phyloP scores from a whole-genome alignment of 2,797 vertebrate genomes.

The Danio choprae region DNA sequence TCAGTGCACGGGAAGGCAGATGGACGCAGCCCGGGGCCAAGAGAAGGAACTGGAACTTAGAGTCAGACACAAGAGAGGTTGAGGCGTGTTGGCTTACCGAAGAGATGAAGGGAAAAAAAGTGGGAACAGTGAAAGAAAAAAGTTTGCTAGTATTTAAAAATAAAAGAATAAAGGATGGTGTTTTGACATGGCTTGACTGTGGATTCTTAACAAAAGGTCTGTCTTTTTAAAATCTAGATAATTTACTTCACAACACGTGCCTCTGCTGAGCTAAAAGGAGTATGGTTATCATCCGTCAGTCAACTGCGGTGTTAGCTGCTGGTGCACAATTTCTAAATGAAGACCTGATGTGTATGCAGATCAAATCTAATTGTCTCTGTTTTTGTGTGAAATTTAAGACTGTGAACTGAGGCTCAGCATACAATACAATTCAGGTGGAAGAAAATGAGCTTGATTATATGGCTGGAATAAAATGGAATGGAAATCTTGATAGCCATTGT shows the following conservation, averaged over 20 bases:
- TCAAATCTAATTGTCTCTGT: slow-evolving; percentile 8
- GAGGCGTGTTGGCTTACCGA: slow-evolving; percentile 9
- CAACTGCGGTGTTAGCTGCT: not conserved
- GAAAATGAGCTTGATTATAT: slow-evolving; percentile 30
- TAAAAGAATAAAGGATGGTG: not conserved
- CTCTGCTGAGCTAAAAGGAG: slow-evolving; percentile 10
- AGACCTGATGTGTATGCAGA: not conserved
- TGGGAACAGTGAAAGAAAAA: not conserved
- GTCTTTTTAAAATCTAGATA: slow-evolving; percentile 16
- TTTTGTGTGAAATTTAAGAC: slow-evolving; percentile 25
- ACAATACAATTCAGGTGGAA: not conserved
- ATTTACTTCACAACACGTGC: slow-evolving; percentile 20
- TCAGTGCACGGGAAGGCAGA: slow-evolving; percentile 65
- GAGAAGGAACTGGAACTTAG: slow-evolving; percentile 44
- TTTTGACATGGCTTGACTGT: not conserved
- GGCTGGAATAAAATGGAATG: not conserved
- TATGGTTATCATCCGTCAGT: not conserved
- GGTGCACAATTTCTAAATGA: slow-evolving; percentile 13
- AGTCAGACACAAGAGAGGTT: slow-evolving; percentile 14
- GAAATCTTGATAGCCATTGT: not conserved
- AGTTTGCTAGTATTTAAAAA: slow-evolving; percentile 1
- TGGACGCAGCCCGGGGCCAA: slow-evolving; percentile 58
- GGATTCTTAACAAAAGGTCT: not conserved
- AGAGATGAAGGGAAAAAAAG: slow-evolving; percentile 9
- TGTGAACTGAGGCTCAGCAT: not conserved